Base-by-base conservation (phyloP, 2,113 vertebrate species). In the Triplophysa tibetana region DNA sequence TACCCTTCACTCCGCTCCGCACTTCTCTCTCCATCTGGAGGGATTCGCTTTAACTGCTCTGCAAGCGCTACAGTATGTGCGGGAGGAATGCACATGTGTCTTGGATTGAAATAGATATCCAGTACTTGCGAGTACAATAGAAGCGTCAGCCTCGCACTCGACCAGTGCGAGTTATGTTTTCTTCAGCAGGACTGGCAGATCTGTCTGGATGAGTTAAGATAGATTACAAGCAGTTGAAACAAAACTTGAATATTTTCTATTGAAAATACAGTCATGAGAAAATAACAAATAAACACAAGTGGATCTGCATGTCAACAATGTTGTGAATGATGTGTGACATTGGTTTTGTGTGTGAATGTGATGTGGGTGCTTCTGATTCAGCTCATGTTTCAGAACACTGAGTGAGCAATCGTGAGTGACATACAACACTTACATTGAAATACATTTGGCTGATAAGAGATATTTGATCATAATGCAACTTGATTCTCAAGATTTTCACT, bases 21-120 rank as follows among this genome's bases (percentile, higher is more conserved):
- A n/a, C 3, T 2, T 48, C 62, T 60, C 58, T 63, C 41, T 43
- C 26, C 73, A 63, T 75, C 60, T 58, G 0, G 38, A 43, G 13
- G 70, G 70, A 75, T 43, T 63, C 16, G 2, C 41, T 75, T 19
- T 62, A 63, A 63, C 38, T 19, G 72, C 58, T 4, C 1, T 23
- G 24, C 16, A 75, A 43, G 23, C 38, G 70, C 12, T 74, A 60
- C 70, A 43, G 58, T 19, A 26, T 17, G 58, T 50, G 58, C 21
- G 38, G 33, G 41, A 48, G 26, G 16, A 21, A 63, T 4, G 67
- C 8, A 9, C 24, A 14, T 69, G 21, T 69, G 26, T 75, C 58
- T 50, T 45, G 41, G 41, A 75, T 48, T 75, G 73, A 63, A 75
- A 75, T 63, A 38, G 38, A 75, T 75, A 62, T 75, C 41, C 23